Conservation (phyloP, 2,113 vertebrate species). For the Tor tambroides region DNA sequence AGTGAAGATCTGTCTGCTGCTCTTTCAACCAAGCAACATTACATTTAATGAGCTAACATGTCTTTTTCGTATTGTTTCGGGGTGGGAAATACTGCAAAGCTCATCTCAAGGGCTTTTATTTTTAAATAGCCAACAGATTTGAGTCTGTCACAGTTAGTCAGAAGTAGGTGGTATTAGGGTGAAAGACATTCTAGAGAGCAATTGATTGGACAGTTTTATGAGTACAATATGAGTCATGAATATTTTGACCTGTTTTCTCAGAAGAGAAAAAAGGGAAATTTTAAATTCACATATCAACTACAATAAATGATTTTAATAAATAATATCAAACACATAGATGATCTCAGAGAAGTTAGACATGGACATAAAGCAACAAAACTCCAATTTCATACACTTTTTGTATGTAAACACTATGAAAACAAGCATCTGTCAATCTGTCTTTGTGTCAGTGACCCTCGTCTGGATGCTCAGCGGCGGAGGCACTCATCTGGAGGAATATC, state of each 20-base stretch:
- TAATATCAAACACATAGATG: no score
- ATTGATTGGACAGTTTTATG: neutral
- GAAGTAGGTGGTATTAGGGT: neutral
- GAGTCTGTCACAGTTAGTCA: neutral
- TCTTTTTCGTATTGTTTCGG: neutral
- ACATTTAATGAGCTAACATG: neutral
- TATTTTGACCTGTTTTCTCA: neutral
- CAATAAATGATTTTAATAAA: no score
- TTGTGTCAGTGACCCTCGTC: slow-evolving; percentile 81
- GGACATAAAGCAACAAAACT: no score
- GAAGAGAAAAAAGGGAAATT: neutral
- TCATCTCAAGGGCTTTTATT: neutral
- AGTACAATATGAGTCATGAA: no score
- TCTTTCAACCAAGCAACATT: neutral
- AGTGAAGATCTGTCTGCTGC: neutral
- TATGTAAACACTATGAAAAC: neutral
- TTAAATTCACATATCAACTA: no score
- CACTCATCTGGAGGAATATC: slow-evolving; percentile 91
- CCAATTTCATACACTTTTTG: no score
- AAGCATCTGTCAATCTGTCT: neutral
- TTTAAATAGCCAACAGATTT: neutral
- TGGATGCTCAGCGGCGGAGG: slow-evolving; percentile 87
- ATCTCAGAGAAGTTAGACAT: no score
- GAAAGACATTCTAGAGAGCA: neutral
- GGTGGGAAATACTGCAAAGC: neutral